Evolutionary conservation across 2,888 invertebrate species (phyloP).

Genomic region (Leuctra nigra): DNA sequence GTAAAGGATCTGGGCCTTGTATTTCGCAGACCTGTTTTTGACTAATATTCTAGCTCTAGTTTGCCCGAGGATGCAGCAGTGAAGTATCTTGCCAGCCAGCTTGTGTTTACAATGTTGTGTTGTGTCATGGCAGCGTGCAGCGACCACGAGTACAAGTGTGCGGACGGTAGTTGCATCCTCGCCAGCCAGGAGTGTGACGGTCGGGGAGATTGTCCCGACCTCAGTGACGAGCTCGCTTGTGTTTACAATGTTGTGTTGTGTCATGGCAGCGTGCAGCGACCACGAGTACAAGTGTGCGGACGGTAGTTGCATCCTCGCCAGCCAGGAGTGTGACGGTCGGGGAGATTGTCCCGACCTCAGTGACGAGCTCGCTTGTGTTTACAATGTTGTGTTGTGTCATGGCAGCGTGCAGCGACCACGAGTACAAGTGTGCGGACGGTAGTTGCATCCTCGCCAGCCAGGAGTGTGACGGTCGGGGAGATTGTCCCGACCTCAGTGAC

Average conservation of each 20-base stretch:
- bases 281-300: slow-evolving; percentile 48
- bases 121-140: slow-evolving; percentile 34
- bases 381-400: too few relatives aligned
- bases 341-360: slow-evolving; percentile 51
- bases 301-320: slow-evolving; percentile 45
- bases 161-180: slow-evolving; percentile 47
- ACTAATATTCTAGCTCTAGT: too few relatives aligned
- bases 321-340: slow-evolving; percentile 46
- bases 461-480: slow-evolving; percentile 47
- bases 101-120: too few relatives aligned
- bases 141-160: slow-evolving; percentile 46
- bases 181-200: slow-evolving; percentile 46
- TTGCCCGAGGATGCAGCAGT: too few relatives aligned
- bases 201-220: slow-evolving; percentile 48
- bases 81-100: too few relatives aligned
- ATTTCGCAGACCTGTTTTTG: too few relatives aligned
- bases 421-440: slow-evolving; percentile 49
- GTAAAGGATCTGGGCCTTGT: too few relatives aligned
- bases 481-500: slow-evolving; percentile 54
- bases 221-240: slow-evolving; percentile 47
- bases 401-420: slow-evolving; percentile 38
- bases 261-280: slow-evolving; percentile 38
- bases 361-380: too few relatives aligned
- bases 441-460: slow-evolving; percentile 44
- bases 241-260: too few relatives aligned